Conservation (phyloP, 2,888 invertebrate species). For the Cephonodes hylas region DNA sequence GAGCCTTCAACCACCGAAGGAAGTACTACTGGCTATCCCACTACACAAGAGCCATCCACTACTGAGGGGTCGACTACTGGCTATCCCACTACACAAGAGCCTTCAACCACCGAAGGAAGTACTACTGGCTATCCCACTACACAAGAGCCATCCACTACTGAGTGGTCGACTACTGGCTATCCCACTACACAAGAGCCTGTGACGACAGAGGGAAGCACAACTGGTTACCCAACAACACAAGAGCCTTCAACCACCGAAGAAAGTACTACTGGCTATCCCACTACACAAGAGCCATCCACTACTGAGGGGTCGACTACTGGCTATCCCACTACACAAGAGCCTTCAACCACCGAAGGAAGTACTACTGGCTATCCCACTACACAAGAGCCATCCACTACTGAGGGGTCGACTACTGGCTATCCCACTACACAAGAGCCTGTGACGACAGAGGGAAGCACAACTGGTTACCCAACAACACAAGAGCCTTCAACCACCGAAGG, state of each 20-base stretch:
- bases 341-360: no score
- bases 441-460: background rate
- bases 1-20: background rate
- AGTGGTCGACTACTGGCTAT: background rate
- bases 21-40: background rate
- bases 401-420: background rate
- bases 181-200: background rate
- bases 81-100: background rate
- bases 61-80: background rate
- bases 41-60: background rate
- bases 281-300: background rate
- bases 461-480: background rate
- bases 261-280: background rate
- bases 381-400: background rate
- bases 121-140: background rate
- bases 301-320: background rate
- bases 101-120: background rate
- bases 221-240: background rate
- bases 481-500: background rate
- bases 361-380: background rate
- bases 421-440: background rate
- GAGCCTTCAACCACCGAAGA: background rate
- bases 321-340: background rate
- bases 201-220: background rate
- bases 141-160: background rate